Base-by-base conservation (phyloP, 1,140 invertebrate species). In the Fopius arisanus region DNA sequence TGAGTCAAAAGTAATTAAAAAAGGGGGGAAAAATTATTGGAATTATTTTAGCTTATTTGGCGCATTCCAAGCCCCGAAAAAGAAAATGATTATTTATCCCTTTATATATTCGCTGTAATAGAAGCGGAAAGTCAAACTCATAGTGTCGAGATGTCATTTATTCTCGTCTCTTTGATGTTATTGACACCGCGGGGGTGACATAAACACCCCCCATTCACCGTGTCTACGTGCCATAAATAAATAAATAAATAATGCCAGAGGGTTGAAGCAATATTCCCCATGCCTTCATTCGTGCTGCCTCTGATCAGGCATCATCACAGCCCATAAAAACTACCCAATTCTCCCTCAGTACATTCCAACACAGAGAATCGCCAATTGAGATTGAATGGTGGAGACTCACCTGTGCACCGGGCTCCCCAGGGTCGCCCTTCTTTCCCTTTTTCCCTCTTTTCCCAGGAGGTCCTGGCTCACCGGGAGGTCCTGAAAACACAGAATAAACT, bases 351-450 rank as follows among this genome's bases (percentile, higher is more conserved):
- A 43, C 54, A 12, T 19, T 59, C 23, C 4, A 23, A 59, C 54
- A 59, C 19, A 40, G 29, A 40, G 33, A 54, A 29, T 31, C 28
- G 16, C 37, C 16, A 23, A 54, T 21, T 67, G 37, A 65, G 26
- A 63, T 43, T 26, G 16, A 41, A 66, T 21, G 40, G 59, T 65
- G 14, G 29, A 71, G 76, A 87, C 92, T 92, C 89, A 94, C 93
- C 89, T 92, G 88, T 72, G 92, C 89, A 16, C 93, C 93, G 75
- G 86, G 77, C 80, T 95, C 94, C 63, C 95, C 95, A 2, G 91
- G 75, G 78, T 96, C 95, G 59, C 96, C 96, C 87, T 96, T 96
- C 86, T 96, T 96, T 70, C 95, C 95, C 82, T 94, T 93, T 86
- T 95, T 95, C 54, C 96, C 96, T 81, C 94, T 88, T 86, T 96